phyloP scores from a whole-genome alignment of 2,113 vertebrate species.

The Neolamprologus kungweensis region DNA sequence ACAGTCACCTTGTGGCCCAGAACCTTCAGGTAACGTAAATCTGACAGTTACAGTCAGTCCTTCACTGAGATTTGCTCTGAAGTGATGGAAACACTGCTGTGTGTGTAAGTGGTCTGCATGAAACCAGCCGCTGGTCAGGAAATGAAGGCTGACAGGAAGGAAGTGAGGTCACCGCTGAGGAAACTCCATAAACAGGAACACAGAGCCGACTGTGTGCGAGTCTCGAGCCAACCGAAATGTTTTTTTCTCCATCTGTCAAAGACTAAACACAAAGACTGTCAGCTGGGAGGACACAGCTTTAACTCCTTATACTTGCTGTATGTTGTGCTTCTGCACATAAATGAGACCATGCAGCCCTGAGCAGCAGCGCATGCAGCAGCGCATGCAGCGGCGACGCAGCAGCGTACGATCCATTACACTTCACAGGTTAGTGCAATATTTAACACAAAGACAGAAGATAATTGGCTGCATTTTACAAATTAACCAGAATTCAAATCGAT shows the following conservation, averaged over 20 bases:
- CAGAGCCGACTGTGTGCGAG: background rate
- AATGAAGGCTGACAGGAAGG: constrained; percentile 47
- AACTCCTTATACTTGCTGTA: background rate
- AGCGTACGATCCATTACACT: background rate
- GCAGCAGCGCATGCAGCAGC: background rate
- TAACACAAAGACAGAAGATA: background rate
- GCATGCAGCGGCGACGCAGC: too few species aligned
- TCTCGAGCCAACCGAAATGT: background rate
- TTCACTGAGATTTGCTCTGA: background rate
- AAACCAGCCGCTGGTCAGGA: constrained; percentile 21
- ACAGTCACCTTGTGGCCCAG: background rate
- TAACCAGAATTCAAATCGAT: background rate
- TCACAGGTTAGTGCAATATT: background rate
- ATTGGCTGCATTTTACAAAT: background rate
- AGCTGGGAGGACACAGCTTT: background rate
- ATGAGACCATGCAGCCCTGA: background rate
- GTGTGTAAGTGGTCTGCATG: background rate
- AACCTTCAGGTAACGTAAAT: background rate
- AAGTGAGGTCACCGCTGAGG: constrained; percentile 45
- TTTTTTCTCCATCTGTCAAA: background rate
- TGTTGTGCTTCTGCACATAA: background rate
- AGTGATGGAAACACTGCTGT: background rate
- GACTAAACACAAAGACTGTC: background rate
- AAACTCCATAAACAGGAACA: constrained; percentile 59
- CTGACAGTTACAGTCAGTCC: background rate